Evolutionary conservation across 2,113 vertebrate genomes (phyloP), one percentile per base, ranked within the genome.

Genomic region (Silurus asotus): DNA sequence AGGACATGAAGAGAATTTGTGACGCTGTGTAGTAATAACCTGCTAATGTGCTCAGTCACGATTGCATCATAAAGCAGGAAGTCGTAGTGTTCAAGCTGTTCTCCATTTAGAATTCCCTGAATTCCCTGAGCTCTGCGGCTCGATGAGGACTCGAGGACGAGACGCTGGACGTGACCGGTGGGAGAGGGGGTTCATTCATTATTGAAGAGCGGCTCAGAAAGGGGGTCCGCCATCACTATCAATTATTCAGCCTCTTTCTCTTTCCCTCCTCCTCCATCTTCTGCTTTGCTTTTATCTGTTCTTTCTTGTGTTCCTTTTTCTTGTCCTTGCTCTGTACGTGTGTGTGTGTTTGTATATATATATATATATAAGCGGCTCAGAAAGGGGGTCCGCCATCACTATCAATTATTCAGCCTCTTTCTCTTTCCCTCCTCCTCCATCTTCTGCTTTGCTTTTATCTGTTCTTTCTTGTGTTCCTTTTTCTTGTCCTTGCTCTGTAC

Each of bases 341-440:
- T 23, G 17, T 19, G 6, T 14, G 25, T 56, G 55, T 56, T 4
- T 56, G 55, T 56, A 3, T 37, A 3, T 37, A 3, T 37, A 3
- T 37, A 3, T 37, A 37, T 37, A 37, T 37, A 37, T 37, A 2
- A 37, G 51, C 37, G 77, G 82, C 80, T 45, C 82, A 56, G 62
- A 89, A 81, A 87, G 86, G 56, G 88, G 88, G 87, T 81, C 84
- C 87, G 88, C 88, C 62, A 84, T 84, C 62, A 37, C 59, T 83
- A 90, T 92, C 83, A 90, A 92, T 90, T 87, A 92, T 90, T 90
- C 87, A 90, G 51, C 48, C 28, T 62, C 45, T 64, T 49, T 51
- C 80, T 70, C 0, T 19, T 8, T 72, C 75, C 5, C 15, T 15
- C 23, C 25, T 49, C 62, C 25, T 85, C 48, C 37, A 10, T 67